Base-by-base conservation (phyloP, 2,113 vertebrate genomes). In the Leucopsar rothschildi region DNA sequence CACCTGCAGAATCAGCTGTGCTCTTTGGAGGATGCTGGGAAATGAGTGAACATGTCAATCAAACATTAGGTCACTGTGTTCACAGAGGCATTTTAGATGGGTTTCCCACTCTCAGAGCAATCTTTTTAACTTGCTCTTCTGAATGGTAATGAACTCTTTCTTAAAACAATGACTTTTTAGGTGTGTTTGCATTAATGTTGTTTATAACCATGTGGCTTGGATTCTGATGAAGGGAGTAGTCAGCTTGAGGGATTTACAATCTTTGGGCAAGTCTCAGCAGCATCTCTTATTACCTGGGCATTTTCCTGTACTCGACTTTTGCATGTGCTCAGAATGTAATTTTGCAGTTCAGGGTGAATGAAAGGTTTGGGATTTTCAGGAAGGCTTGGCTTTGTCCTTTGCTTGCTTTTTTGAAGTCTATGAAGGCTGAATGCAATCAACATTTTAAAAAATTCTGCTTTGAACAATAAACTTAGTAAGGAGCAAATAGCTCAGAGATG, bases 221-320 rank as follows among this genome's bases (percentile, higher is more conserved):
- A 75, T 91, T 73, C 47, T 88, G 85, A 59, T 50, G 27, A 92
- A 90, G 82, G 76, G 47, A 95, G 65, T 66, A 83, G 89, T 83
- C 69, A 40, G 5, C 33, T 21, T 75, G 66, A 85, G 53, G 35
- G 53, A 57, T 78, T 89, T 79, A 24, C 6, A 39, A 3, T 84
- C 52, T 83, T 52, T 28, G 78, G 69, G 59, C 81, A 85, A 72
- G 87, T 69, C 89, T 93, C 75, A 76, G 77, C 89, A 86, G 65
- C n/a, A 23, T 82, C 61, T 79, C 70, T 70, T 71, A 12, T 14
- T 39, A 50, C 3, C 2, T 57, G 37, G 63, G n/a, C 23, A 40
- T 72, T 87, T 82, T 64, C 20, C 44, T 8, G 1, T 60, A 31
- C 29, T 39, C 82, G 60, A 33, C 9, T 76, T 78, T 56, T 64